phyloP scores from a whole-genome alignment of 2,113 vertebrate species.

The Colius striatus region DNA sequence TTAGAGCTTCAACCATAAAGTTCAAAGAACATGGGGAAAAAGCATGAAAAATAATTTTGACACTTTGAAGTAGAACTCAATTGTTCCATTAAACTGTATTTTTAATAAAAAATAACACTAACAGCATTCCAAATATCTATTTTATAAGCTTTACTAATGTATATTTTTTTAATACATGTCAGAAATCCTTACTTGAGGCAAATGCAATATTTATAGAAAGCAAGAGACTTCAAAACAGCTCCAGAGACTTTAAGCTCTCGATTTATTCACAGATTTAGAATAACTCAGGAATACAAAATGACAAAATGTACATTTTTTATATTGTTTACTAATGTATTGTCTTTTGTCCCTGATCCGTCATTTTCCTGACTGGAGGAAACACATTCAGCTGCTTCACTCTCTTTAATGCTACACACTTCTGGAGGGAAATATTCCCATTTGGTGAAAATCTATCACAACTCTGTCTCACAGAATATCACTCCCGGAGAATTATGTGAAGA shows the following conservation, averaged over 20 bases:
- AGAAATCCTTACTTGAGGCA: slow-evolving; percentile 72
- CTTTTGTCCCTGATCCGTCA: slow-evolving; percentile 69
- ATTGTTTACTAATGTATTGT: slow-evolving; percentile 72
- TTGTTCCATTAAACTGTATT: slow-evolving; percentile 74
- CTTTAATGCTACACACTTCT: slow-evolving; percentile 69
- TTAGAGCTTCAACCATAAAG: slow-evolving; percentile 47
- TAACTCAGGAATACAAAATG: slow-evolving; percentile 72
- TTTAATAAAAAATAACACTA: slow-evolving; percentile 72
- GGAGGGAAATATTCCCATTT: slow-evolving; percentile 72
- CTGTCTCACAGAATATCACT: slow-evolving; percentile 60
- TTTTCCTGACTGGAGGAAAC: slow-evolving; percentile 65
- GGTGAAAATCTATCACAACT: slow-evolving; percentile 68
- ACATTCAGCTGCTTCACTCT: slow-evolving; percentile 49
- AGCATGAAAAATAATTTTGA: slow-evolving; percentile 56
- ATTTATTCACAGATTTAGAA: slow-evolving; percentile 70
- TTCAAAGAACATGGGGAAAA: slow-evolving; percentile 47
- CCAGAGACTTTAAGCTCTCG: slow-evolving; percentile 67
- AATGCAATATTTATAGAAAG: slow-evolving; percentile 77
- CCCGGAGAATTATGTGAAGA: slow-evolving; percentile 59
- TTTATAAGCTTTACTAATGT: slow-evolving; percentile 74
- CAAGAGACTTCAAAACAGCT: slow-evolving; percentile 73
- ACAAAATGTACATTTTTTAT: slow-evolving; percentile 74
- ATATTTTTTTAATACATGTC: slow-evolving; percentile 74
- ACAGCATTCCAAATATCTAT: slow-evolving; percentile 68
- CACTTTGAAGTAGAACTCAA: slow-evolving; percentile 67